Evolutionary conservation across 2,888 invertebrate species (phyloP), one percentile per base, ranked within the genome.

Genomic region (Epinotia demarniana): DNA sequence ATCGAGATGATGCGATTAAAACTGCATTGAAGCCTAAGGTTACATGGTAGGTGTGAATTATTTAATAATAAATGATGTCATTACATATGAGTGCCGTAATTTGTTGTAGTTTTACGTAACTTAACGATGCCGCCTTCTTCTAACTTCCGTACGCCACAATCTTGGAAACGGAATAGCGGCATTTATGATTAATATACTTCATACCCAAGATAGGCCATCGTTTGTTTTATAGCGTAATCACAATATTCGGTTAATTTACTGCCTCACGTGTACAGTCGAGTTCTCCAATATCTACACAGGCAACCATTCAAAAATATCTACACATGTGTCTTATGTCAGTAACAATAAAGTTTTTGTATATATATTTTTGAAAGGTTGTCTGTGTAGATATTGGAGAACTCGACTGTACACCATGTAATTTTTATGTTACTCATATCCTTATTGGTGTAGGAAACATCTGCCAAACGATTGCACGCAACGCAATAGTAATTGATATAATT

Each of bases 1-100:
- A 85, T 87, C 79, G 81, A 83, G 82, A 87, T 83, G 79, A 73
- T 78, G 73, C 76, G 81, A 85, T 87, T 82, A 84, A 80, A 82
- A 78, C 71, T 76, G 75, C 73, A 66, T 77, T 69, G 66, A 58
- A 73, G 19, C 64, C 61, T 73, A 75, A 69, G 61, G 70, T 77
- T 73, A 55, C 73, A 62, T 71, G 27, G 73, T 72, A 73, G 67
- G 71, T 76, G 75, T 61, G 53, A 75, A 60, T 66, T 71, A 49
- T 64, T 60, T 57, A 61, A 60, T 76, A 73, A 55, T 63, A 73
- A 68, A 75, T 73, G 68, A 76, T 73, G 76, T 77, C 70, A 77
- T 73, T 70, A 61, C 71, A 71, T 64, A 67, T 53, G 46, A 70
- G 62, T 23, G 33, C 9, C 43, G 55, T 63, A 72, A 72, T 61